phyloP scores from a whole-genome alignment of 2,797 vertebrate species.

The Enteromius argenteus region DNA sequence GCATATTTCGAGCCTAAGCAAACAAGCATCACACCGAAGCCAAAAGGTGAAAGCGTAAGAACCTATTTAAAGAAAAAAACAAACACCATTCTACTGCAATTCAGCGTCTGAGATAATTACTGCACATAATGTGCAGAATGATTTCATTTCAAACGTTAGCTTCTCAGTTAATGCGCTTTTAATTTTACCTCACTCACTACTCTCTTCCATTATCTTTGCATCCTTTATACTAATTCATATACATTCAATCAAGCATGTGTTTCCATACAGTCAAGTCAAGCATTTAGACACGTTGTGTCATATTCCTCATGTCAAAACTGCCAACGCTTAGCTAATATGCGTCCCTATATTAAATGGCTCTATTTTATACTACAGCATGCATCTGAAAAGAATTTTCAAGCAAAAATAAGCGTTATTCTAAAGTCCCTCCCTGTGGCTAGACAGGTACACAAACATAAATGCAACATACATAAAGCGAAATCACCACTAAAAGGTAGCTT shows the following conservation, averaged over 20 bases:
- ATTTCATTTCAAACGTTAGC: neutral
- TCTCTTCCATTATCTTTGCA: neutral
- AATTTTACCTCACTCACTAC: slow-evolving; percentile 12
- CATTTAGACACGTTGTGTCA: neutral
- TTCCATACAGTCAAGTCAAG: slow-evolving; percentile 12
- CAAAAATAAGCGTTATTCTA: neutral
- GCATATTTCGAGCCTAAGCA: slow-evolving; percentile 48
- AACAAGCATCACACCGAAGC: neutral
- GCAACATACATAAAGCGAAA: neutral
- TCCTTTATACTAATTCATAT: neutral
- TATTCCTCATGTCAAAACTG: neutral
- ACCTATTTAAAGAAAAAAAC: slow-evolving; percentile 17
- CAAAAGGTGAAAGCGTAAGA: slow-evolving; percentile 23
- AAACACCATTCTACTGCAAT: neutral
- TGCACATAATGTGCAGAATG: neutral
- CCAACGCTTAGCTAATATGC: neutral
- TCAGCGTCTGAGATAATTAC: neutral
- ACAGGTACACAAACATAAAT: neutral
- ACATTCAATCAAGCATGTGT: slow-evolving; percentile 15
- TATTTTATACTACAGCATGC: neutral
- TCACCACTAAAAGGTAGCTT: neutral
- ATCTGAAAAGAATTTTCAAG: neutral
- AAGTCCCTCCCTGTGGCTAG: neutral
- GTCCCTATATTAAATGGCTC: slow-evolving; percentile 1
- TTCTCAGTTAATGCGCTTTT: slow-evolving; percentile 11